Evolutionary conservation across 2,888 invertebrate genomes (phyloP).

Genomic region (Formica aserva): DNA sequence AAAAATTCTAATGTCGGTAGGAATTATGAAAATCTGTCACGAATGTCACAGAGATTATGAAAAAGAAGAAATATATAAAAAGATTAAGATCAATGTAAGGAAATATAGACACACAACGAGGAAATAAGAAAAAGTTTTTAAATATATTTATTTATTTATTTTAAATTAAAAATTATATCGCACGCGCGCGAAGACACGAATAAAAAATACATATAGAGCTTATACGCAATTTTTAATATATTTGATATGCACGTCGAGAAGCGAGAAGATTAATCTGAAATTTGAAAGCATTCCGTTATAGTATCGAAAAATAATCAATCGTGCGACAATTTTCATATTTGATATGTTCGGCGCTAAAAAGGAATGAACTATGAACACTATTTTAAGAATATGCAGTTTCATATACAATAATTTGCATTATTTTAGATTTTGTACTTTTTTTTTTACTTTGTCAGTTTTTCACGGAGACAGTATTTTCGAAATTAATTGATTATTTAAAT

Average conservation of each 20-base stretch:
- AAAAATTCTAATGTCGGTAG: not conserved
- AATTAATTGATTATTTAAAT: not conserved
- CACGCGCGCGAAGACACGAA: not conserved
- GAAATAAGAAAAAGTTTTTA: not conserved
- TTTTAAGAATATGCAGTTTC: not conserved
- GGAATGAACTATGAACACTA: not conserved
- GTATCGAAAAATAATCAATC: slow-evolving; percentile 25
- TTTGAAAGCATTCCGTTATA: not conserved
- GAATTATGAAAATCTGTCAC: not conserved
- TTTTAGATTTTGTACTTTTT: not conserved
- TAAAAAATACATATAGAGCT: not conserved
- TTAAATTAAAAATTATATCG: not conserved
- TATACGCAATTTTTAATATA: slow-evolving; percentile 16
- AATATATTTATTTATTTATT: not conserved
- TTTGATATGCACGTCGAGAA: slow-evolving; percentile 1
- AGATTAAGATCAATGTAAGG: not conserved
- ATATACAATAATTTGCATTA: not conserved
- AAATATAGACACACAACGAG: not conserved
- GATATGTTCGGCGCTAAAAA: slow-evolving; percentile 2
- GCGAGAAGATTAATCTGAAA: slow-evolving; percentile 24
- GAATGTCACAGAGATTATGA: not conserved
- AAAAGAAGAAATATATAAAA: not conserved
- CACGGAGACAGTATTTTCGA: not conserved
- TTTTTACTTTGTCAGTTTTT: not conserved
- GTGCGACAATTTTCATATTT: slow-evolving; percentile 13